These are phyloP conservation scores for Tragelaphus scriptus DNA, from an alignment of 2,113 vertebrate genomes.

Conservation along the genomic window DNA sequence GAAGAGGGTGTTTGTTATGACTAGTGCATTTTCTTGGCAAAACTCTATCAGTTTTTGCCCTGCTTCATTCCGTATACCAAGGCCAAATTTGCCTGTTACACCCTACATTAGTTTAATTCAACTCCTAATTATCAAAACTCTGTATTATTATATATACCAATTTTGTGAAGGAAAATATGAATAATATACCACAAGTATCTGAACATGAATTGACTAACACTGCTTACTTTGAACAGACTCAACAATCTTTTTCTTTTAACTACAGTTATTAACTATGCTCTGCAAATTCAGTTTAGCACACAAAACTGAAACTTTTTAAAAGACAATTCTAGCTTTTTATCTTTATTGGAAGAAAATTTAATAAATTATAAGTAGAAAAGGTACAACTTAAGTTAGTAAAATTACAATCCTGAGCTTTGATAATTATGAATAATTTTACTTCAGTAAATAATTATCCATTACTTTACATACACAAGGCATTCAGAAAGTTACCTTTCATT, in stretches of 20 bases:
- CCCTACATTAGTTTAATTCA: not conserved
- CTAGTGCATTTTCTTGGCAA: too few species aligned
- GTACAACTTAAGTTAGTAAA: not conserved
- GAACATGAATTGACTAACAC: not conserved
- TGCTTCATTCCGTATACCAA: too few species aligned
- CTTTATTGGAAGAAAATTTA: not conserved
- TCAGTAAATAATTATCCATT: not conserved
- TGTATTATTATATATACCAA: not conserved
- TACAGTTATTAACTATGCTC: not conserved
- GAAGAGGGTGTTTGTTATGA: too few species aligned
- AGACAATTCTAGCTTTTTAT: not conserved
- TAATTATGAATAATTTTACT: not conserved
- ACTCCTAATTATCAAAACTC: not conserved
- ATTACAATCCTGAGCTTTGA: not conserved
- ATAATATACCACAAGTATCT: not conserved
- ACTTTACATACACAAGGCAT: not conserved
- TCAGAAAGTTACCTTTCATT: constrained; percentile 76
- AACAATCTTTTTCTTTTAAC: not conserved
- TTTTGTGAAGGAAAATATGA: not conserved
- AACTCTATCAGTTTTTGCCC: too few species aligned
- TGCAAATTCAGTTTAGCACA: not conserved
- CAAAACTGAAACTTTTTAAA: not conserved
- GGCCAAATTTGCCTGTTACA: not conserved
- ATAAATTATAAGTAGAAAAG: not conserved
- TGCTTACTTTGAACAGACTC: not conserved